Evolutionary conservation across 2,888 invertebrate genomes (phyloP), one percentile per base, ranked within the genome.

Genomic region (Ophion costatus): DNA sequence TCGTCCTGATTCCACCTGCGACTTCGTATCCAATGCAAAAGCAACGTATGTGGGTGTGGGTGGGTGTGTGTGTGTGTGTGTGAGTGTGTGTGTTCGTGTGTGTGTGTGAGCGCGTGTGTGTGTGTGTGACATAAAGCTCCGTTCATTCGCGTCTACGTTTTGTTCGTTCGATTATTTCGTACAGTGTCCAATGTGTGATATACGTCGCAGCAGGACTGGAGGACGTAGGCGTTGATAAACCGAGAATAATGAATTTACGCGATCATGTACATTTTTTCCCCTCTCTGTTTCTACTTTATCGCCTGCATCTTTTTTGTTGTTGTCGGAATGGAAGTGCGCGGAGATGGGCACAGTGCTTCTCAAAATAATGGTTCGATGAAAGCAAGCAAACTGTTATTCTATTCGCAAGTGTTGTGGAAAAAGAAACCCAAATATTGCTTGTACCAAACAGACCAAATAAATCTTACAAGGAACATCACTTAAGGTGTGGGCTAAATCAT

Each of bases 1-100:
- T 64, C 57, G 73, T 33, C 57, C 63, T 29, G 69, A 83, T 83
- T 80, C 64, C 64, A 71, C 82, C 70, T 64, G 82, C 76, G 70
- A 77, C 76, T 71, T 61, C 20, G 75, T 61, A 42, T 69, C 63
- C 63, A 24, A 81, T 83, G 83, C 64, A 59, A 79, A 79, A 70
- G 29, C 51, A 57, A 51, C 51, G 24, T 5, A 3, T 14, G 14
- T 3, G 45, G 14, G 5, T 14, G 17, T 51, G 17, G 17, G 51
- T 51, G 4, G 2, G 45, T 45, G 14, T 45, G 10, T 14, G 45
- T 10, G 10, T 14, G 45, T 2, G 45, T 10, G 45, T 2, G 14
- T 9, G 14, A 17, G 17, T 17, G 17, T 56, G 64, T 51, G 17
- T 51, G 51, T 51, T 0, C 9, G 45, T 45, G 14, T 45, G 10